Evolutionary conservation across 2,113 vertebrate genomes (phyloP), one percentile per base, ranked within the genome.

Genomic region (Herpailurus yagouaroundi): DNA sequence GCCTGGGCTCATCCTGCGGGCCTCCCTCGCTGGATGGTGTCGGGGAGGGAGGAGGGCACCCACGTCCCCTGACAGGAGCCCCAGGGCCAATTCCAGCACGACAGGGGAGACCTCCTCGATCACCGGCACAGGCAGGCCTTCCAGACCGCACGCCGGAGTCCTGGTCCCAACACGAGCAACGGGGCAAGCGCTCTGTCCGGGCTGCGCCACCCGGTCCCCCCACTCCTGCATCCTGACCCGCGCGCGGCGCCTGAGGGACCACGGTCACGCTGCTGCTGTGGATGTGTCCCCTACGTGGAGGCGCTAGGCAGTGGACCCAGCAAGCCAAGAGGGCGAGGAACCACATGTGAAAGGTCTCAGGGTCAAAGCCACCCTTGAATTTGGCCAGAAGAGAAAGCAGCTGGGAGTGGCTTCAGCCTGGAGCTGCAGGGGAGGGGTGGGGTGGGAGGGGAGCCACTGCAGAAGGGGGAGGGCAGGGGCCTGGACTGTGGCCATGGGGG

Each of bases 191-290:
- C 52, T n/a, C 45, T 7, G 15, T 14, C 23, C 0, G 0, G 69
- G 21, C 11, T 15, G 11, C 2, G 74, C 74, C 29, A 0, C 86
- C 73, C 2, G 16, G 0, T 7, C 0, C 4, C 64, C n/a, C 48
- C 27, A 0, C 13, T 3, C 19, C 85, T 27, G 57, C 13, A 2
- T 1, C 57, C 25, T 1, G 48, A 41, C 15, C 27, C 1, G 4
- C 1, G 4, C 1, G 4, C 79, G n/a, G 77, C 1, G 15, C 4
- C 52, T 1, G 9, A 38, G 79, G 25, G 48, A 12, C 25, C 4
- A 2, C 15, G 1, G 19, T 19, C 2, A 19, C 1, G 2, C 13
- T 4, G 48, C 7, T 11, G 41, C n/a, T 4, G 1, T 1, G 69
- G 8, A 31, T 3, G 14, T 1, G 41, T 18, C 66, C 3, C 29